Evolutionary conservation across 2,888 invertebrate species (phyloP).

Genomic region (Liopterus haemorrhoidalis): DNA sequence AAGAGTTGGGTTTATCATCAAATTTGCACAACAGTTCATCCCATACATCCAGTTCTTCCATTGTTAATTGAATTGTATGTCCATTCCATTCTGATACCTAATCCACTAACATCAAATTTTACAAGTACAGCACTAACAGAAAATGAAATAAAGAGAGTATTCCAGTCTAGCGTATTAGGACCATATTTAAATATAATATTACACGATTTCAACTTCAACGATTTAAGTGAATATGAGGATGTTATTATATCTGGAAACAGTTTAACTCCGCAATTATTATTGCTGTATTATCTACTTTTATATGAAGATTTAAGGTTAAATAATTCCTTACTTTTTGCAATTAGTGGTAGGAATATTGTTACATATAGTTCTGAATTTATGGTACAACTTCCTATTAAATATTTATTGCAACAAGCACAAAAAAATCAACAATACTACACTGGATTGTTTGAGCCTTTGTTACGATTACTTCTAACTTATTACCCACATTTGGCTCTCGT

Average conservation of each 20-base stretch:
- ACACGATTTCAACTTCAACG: slow-evolving; percentile 49
- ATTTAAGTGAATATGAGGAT: slow-evolving; percentile 46
- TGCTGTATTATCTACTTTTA: slow-evolving; percentile 84
- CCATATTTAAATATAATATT: slow-evolving; percentile 56
- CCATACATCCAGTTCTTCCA: slow-evolving; percentile 88
- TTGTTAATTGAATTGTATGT: slow-evolving; percentile 91
- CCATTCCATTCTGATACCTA: slow-evolving; percentile 77
- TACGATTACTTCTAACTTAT: slow-evolving; percentile 82
- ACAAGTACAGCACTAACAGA: slow-evolving; percentile 89
- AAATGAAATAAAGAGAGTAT: slow-evolving; percentile 78
- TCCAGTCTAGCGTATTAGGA: slow-evolving; percentile 69
- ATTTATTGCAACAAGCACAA: slow-evolving; percentile 86
- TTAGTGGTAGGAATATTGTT: slow-evolving; percentile 68
- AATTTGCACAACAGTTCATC: slow-evolving; percentile 79
- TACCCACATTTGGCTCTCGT: slow-evolving; percentile 93
- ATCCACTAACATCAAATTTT: slow-evolving; percentile 63
- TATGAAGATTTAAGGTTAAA: slow-evolving; percentile 85
- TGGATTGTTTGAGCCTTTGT: slow-evolving; percentile 81
- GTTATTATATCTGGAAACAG: slow-evolving; percentile 57
- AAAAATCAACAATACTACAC: slow-evolving; percentile 86
- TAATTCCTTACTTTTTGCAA: slow-evolving; percentile 60
- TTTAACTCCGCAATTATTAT: slow-evolving; percentile 78
- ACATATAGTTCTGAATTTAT: slow-evolving; percentile 82
- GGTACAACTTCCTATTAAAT: slow-evolving; percentile 87
- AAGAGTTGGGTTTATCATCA: slow-evolving; percentile 96